A percentile compares a stretch with the other conserved stretches of the same genome.
Conservation (phyloP, 2,797 vertebrate genomes). For the Sibirionetta formosa region DNA sequence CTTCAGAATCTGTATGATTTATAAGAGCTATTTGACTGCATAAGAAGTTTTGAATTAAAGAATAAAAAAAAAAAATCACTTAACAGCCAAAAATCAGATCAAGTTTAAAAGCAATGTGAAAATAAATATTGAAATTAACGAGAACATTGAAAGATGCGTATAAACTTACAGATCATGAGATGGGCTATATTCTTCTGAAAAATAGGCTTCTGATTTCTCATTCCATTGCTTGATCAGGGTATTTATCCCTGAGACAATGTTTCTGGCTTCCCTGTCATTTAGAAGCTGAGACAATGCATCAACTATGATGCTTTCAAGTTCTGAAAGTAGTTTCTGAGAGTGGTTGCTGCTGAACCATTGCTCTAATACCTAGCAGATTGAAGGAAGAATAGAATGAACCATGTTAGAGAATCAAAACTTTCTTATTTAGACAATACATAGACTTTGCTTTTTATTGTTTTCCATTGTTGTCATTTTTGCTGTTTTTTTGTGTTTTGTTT, state of each 20-base stretch:
- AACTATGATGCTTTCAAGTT: not conserved
- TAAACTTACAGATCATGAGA: constrained; percentile 53
- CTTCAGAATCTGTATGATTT: not conserved
- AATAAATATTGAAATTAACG: not conserved
- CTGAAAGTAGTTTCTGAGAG: constrained; percentile 25
- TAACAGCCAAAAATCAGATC: not conserved
- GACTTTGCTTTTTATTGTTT: not conserved
- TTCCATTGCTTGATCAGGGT: constrained; percentile 16
- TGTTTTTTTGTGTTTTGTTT: no score
- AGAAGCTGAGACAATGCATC: not conserved
- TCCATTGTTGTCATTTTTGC: not conserved
- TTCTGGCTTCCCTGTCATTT: not conserved
- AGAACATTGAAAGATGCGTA: not conserved
- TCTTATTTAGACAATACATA: not conserved
- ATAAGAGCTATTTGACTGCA: not conserved
- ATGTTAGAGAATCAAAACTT: not conserved
- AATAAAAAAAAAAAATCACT: not conserved
- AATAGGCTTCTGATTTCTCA: not conserved
- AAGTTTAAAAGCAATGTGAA: not conserved
- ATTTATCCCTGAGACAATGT: constrained; percentile 10
- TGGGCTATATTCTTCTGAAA: not conserved
- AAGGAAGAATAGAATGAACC: not conserved
- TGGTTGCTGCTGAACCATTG: constrained; percentile 30
- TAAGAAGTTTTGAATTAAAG: not conserved
- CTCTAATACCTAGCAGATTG: constrained; percentile 50